Evolutionary conservation across 2,888 invertebrate species (phyloP).

Genomic region (Erebia aethiops): DNA sequence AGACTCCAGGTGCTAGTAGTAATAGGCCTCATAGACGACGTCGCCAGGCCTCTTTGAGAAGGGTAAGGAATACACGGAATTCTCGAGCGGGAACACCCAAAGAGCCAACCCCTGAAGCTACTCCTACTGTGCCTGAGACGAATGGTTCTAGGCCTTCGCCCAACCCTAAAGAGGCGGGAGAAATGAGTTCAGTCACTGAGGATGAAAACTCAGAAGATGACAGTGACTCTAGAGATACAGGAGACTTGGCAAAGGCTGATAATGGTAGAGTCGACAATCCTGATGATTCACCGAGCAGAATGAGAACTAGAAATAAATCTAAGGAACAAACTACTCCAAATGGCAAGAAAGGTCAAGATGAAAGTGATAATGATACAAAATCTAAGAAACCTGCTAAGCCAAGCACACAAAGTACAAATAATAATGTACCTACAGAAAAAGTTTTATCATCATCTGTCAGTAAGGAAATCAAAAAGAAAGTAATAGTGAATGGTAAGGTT

Average conservation of each 20-base stretch:
- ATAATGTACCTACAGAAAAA: constrained; percentile 66
- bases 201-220: constrained; percentile 98
- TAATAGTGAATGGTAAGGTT: constrained; percentile 71
- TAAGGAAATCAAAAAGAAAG: constrained; percentile 75
- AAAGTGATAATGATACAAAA: constrained; percentile 77
- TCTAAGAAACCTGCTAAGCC: constrained; percentile 66
- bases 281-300: constrained; percentile 93
- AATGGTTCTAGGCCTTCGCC: constrained; percentile 84
- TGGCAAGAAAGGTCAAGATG: constrained; percentile 75
- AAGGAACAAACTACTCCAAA: constrained; percentile 87
- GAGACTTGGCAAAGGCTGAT: constrained; percentile 90
- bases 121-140: constrained; percentile 78
- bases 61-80: constrained; percentile 94
- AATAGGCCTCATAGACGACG: constrained; percentile 96
- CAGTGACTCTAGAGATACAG: constrained; percentile 95
- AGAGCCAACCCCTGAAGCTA: constrained; percentile 86
- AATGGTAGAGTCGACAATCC: constrained; percentile 88
- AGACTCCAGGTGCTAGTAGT: constrained; percentile 98
- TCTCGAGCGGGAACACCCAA: constrained; percentile 91
- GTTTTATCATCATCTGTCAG: constrained; percentile 66
- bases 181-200: constrained; percentile 91
- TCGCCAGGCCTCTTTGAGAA: constrained; percentile 92
- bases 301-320: constrained; percentile 93
- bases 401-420: constrained; percentile 69
- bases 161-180: constrained; percentile 86